These are phyloP conservation scores for Drusus annulatus DNA, from an alignment of 1,140 invertebrate genomes.

Conservation along the genomic window DNA sequence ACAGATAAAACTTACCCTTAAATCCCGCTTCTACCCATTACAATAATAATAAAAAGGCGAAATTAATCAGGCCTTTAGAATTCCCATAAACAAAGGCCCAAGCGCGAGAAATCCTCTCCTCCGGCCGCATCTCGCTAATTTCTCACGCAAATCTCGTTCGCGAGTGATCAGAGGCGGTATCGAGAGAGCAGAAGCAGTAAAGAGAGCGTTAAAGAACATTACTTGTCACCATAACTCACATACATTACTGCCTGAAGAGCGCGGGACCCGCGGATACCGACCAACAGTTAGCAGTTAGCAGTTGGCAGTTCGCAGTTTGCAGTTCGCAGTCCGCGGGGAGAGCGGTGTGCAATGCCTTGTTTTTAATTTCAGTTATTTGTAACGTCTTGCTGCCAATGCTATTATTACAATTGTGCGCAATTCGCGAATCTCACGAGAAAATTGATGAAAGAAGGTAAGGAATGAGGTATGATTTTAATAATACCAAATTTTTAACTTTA, in stretches of 20 bases:
- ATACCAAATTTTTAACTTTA: too few species aligned
- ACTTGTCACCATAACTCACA: slow-evolving; percentile 33
- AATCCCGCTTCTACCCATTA: too few species aligned
- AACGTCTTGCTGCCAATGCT: too few species aligned
- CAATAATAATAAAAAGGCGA: too few species aligned
- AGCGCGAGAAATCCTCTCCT: not conserved
- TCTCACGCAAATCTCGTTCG: slow-evolving; percentile 30
- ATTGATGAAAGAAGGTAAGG: too few species aligned
- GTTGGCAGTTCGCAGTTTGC: too few species aligned
- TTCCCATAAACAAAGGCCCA: not conserved
- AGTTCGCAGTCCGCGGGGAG: too few species aligned
- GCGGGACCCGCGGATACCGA: not conserved
- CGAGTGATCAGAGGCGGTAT: slow-evolving; percentile 32
- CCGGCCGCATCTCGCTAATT: slow-evolving; percentile 12
- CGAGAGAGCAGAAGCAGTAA: slow-evolving; percentile 11
- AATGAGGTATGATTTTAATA: too few species aligned
- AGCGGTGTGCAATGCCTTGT: not conserved
- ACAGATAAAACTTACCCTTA: too few species aligned
- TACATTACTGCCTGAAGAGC: not conserved
- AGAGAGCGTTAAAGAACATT: slow-evolving; percentile 28
- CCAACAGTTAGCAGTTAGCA: too few species aligned
- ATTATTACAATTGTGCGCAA: too few species aligned
- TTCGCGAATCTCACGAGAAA: too few species aligned
- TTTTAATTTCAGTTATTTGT: not conserved
- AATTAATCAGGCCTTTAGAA: not conserved